Base-by-base conservation (phyloP, 2,113 vertebrate species). In the Perca fluviatilis region DNA sequence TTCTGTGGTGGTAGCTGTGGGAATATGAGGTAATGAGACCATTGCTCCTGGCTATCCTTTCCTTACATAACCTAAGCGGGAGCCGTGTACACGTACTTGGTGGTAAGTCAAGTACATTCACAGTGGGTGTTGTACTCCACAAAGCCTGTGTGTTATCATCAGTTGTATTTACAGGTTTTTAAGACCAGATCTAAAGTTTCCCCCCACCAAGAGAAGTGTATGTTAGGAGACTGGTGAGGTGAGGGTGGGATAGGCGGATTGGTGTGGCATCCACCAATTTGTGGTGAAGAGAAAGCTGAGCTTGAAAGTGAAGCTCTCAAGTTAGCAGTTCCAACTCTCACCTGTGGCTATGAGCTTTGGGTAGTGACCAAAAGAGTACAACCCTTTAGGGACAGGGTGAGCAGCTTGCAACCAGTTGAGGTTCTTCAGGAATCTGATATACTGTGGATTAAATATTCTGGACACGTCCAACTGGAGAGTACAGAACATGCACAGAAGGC, bases 391-490 rank as follows among this genome's bases (percentile, higher is more conserved):
- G 25, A 25, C 30, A 74, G 8, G 49, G 43, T 53, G 62, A 47
- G 19, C 18, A 65, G 58, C 43, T 67, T 72, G 58, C 58, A 75
- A 27, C 54, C 64, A 53, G 56, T 43, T n/a, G 68, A 76, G 49
- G 53, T 69, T 64, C 60, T 77, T 85, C 23, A 54, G 27, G 67
- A 84, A 77, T 74, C 13, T 12, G 49, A 77, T 33, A 33, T 40
- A 62, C 60, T 64, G 18, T 79, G 27, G 33, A 10, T 40, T 40
- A 57, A 16, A 27, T 63, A 77, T 87, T 85, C 74, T 79, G 62
- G 43, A 58, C 82, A 79, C 56, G 46, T 87, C 72, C 75, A 51
- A 72, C 69, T 85, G 51, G 51, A 82, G 63, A 79, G 54, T 80
- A 43, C 36, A 23, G 57, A 74, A 78, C 71, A 79, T 19, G 78